These are phyloP conservation scores for Malthinus flaveolus DNA, from an alignment of 2,888 invertebrate species.

Conservation along the genomic window DNA sequence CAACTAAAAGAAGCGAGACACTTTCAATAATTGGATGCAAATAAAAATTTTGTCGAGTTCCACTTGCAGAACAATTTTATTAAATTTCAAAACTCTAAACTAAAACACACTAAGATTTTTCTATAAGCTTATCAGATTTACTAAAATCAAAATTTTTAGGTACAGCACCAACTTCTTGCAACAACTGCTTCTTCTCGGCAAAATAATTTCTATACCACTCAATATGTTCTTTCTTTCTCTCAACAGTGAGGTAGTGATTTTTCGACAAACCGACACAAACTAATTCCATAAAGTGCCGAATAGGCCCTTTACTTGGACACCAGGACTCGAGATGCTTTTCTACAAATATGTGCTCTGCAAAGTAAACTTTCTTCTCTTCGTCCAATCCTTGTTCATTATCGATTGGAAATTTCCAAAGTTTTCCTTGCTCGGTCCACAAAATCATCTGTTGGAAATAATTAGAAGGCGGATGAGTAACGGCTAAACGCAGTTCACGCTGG, in stretches of 20 bases:
- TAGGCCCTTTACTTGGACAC: constrained; percentile 89
- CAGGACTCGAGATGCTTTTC: constrained; percentile 83
- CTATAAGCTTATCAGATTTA: constrained; percentile 30
- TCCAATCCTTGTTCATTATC: constrained; percentile 94
- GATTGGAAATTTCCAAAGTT: constrained; percentile 96
- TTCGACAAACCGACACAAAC: constrained; percentile 92
- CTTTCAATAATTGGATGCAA: no score
- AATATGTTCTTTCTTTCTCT: constrained; percentile 87
- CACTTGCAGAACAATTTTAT: no score
- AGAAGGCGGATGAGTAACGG: constrained; percentile 72
- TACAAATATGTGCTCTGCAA: constrained; percentile 93
- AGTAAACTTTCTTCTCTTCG: constrained; percentile 70
- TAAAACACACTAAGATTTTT: background rate
- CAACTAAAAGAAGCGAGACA: no score
- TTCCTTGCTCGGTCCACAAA: constrained; percentile 91
- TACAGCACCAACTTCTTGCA: constrained; percentile 68
- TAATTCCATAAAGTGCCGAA: constrained; percentile 96
- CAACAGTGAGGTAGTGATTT: constrained; percentile 86
- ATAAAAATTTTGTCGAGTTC: no score
- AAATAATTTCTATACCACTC: constrained; percentile 93
- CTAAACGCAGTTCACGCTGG: constrained; percentile 67
- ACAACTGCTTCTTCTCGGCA: constrained; percentile 72
- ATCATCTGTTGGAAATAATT: constrained; percentile 95
- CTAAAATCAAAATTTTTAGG: constrained; percentile 38
- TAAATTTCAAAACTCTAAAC: background rate